Base-by-base conservation (phyloP, 2,113 vertebrate species). In the Isichthys henryi region DNA sequence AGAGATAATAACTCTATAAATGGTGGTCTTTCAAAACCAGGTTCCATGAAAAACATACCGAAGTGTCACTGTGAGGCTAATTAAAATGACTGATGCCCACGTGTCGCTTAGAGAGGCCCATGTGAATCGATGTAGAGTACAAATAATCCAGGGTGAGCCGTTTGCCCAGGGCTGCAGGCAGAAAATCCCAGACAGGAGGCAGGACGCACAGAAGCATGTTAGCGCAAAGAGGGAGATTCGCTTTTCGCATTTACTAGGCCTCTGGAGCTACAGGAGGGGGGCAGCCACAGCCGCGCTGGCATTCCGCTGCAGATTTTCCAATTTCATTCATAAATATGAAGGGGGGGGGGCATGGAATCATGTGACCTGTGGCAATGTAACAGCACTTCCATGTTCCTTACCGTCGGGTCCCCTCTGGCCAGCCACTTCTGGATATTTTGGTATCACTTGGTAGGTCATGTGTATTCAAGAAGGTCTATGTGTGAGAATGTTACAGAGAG, bases 1-100 rank as follows among this genome's bases (percentile, higher is more conserved):
- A 87, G 48, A 35, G 48, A 87, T 87, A 87, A 87, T 53, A 86
- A 52, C 85, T 46, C 82, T 56, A 52, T 35, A 87, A 87, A 87
- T 56, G 31, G 85, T 50, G 45, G 46, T 53, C 50, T 87, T 53
- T 56, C 50, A 87, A 53, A 53, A 19, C 15, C 49, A 53, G 23
- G 27, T 31, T 87, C 85, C 85, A 87, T 56, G 85, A 56, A 87
- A 53, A 87, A 56, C 85, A 87, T 53, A 48, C 31, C 85, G 56
- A 53, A 48, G 85, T 49, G n/a, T 87, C 27, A 53, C 27, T 56
- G 49, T 56, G 49, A 53, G 50, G 49, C 27, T 31, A 53, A 87
- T 87, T 87, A 87, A 87, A 87, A 87, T 35, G 85, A 87, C 0
- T 87, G 23, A 87, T 39, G 27, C 50, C 31, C 7, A 3, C 5